Evolutionary conservation across 2,797 vertebrate species (phyloP), one percentile per base, ranked within the genome.

Genomic region (Paramormyrops hopkinsi): DNA sequence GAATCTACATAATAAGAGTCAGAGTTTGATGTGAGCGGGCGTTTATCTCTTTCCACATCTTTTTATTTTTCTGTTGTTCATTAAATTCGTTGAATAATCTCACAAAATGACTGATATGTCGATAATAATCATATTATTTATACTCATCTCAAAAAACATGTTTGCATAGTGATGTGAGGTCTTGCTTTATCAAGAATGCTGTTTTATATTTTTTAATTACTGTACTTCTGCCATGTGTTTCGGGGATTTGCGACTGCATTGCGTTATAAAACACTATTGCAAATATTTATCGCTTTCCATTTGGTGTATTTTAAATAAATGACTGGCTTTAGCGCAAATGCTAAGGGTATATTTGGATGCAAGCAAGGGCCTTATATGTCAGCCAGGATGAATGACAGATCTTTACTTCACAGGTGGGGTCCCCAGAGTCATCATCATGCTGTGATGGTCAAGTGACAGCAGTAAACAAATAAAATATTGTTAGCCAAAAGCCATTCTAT

Each of bases 1-100:
- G 88, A 90, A 88, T 90, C 17, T 53, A 90, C 54, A 92, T 93
- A 91, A 91, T 82, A 91, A 90, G 91, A 92, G 88, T 89, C 90
- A 89, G 91, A 87, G 22, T 14, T 12, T 89, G 88, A 90, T 87
- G 90, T 87, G 22, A 69, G 69, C 14, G 33, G 11, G 33, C 33
- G 0, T 46, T 33, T 62, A 41, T 90, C 88, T 85, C 29, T 84
- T 48, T 89, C 25, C 19, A 1, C 17, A 17, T 56, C 33, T 56
- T 56, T 33, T 83, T 22, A 83, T 73, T 73, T 73, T 17, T 29
- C 22, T 41, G 65, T 37, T 48, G 48, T 62, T 54, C 54, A 22
- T 69, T 44, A 41, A 65, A 88, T 88, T 44, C 25, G 1, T 88
- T 65, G 19, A 65, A 11, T 5, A 59, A 88, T 48, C n/a, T 44